A percentile compares a stretch with the other conserved stretches of the same genome.
These are phyloP conservation scores for Aurelia coerulea DNA, from an alignment of 30 jellyfish, hydroid and myxozoan species.

Conservation along the genomic window DNA sequence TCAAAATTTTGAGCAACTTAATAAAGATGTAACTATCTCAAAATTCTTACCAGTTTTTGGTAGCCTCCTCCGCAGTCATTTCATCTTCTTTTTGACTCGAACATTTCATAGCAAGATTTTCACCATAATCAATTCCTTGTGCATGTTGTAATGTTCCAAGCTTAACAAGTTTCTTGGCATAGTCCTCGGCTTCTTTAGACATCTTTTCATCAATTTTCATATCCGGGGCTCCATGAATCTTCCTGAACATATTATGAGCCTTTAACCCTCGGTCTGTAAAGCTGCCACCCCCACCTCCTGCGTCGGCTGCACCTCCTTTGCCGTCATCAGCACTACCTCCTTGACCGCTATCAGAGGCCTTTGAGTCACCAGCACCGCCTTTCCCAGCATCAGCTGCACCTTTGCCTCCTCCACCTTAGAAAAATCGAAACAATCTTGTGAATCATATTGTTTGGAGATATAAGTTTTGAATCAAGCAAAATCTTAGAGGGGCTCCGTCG, in stretches of 20 bases:
- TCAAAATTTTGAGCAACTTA: background rate
- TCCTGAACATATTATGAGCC: constrained; percentile 81
- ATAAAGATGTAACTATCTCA: background rate
- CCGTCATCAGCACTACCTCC: constrained; percentile 13
- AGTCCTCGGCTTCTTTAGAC: constrained; percentile 67
- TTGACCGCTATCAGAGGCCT: constrained; percentile 17
- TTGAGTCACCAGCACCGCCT: constrained; percentile 41
- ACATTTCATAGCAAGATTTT: constrained; percentile 92
- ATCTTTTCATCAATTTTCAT: constrained; percentile 47
- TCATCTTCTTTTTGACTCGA: constrained; percentile 58
- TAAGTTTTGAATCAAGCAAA: too few relatives aligned
- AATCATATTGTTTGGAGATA: too few relatives aligned
- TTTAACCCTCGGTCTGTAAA: constrained; percentile 43
- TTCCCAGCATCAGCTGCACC: constrained; percentile 14
- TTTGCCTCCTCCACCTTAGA: too few relatives aligned
- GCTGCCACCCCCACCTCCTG: constrained; percentile 42
- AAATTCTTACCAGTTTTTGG: constrained; percentile 75
- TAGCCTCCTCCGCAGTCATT: constrained; percentile 87
- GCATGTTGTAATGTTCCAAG: constrained; percentile 83
- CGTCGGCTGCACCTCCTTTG: constrained; percentile 48
- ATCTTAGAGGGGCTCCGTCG: too few relatives aligned
- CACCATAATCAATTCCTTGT: constrained; percentile 81
- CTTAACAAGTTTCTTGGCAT: constrained; percentile 77
- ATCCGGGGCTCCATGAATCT: constrained; percentile 63
- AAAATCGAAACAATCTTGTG: too few relatives aligned